Conservation (phyloP, 2,113 vertebrate species). For the Eurypyga helias region DNA sequence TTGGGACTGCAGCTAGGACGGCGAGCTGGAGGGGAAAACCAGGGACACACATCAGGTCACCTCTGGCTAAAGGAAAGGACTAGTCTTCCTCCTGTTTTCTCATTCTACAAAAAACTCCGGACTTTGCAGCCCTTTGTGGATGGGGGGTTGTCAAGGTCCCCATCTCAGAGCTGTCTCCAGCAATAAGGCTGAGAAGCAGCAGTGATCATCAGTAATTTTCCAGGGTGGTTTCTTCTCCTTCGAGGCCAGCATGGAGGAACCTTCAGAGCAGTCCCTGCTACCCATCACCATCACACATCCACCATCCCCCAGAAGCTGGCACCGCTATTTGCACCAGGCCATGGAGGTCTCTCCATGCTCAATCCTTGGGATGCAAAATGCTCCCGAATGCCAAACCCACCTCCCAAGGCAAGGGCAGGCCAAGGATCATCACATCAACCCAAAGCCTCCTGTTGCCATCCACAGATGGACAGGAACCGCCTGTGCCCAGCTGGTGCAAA, state of each 20-base stretch:
- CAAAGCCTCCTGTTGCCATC: neutral
- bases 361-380: neutral
- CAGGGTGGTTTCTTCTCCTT: neutral
- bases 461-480: fast-evolving
- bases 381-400: neutral
- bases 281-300: neutral
- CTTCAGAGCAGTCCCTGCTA: neutral
- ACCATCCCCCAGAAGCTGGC: neutral
- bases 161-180: neutral
- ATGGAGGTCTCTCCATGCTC: fast-evolving
- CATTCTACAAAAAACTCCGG: neutral
- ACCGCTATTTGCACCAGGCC: neutral
- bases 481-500: fast-evolving
- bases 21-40: neutral
- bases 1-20: fast-evolving
- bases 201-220: neutral
- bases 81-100: neutral
- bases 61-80: neutral
- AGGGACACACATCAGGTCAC: neutral
- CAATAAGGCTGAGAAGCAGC: neutral
- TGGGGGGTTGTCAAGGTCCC: neutral
- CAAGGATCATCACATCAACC: neutral
- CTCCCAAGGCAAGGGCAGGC: neutral
- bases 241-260: neutral
- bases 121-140: neutral